These are phyloP conservation scores for Macrophya annulata DNA, from an alignment of 2,888 invertebrate genomes.

Conservation along the genomic window DNA sequence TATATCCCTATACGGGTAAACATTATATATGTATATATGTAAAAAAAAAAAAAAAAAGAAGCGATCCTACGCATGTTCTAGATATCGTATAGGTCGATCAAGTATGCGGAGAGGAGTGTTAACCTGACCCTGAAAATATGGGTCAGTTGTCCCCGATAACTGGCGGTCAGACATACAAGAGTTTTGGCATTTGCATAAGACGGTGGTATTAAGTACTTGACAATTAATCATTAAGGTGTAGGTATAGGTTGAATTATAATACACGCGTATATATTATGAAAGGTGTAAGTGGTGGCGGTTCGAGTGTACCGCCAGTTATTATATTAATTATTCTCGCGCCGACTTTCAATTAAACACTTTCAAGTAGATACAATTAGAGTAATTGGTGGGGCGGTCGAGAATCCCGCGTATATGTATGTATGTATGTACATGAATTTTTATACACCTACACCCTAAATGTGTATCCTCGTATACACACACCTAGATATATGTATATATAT, in stretches of 20 bases:
- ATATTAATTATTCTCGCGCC: constrained; percentile 23
- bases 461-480: not conserved
- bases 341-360: constrained; percentile 49
- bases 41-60: not conserved
- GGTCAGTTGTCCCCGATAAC: constrained; percentile 47
- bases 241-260: not conserved
- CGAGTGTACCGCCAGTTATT: not conserved
- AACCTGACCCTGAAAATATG: constrained; percentile 32
- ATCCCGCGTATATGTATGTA: constrained; percentile 9
- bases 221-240: constrained; percentile 28
- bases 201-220: constrained; percentile 4
- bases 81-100: constrained; percentile 11
- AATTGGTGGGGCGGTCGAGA: constrained; percentile 36
- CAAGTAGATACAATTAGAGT: constrained; percentile 43
- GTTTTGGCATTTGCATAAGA: constrained; percentile 32
- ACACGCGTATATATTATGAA: not conserved
- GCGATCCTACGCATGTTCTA: not conserved
- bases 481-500: not conserved
- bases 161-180: constrained; percentile 5
- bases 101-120: constrained; percentile 28
- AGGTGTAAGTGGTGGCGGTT: not conserved
- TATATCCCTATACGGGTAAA: not conserved
- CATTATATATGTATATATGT: not conserved
- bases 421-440: not conserved
- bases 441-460: not conserved